These are phyloP conservation scores for Schrankia costaestrigalis DNA, from an alignment of 2,888 invertebrate species.

Conservation along the genomic window DNA sequence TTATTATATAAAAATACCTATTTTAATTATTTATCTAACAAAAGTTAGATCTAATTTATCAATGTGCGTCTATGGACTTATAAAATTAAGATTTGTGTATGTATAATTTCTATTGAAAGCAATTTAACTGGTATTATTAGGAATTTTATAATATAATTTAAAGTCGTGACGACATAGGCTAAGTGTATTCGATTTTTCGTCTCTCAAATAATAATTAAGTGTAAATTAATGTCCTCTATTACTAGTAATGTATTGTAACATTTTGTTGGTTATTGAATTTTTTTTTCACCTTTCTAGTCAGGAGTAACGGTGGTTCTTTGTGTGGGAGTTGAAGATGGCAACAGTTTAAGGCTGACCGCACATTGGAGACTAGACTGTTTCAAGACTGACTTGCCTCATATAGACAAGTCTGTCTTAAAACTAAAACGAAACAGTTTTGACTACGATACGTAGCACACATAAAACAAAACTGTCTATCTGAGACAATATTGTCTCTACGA, in stretches of 20 bases:
- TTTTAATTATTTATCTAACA: no score
- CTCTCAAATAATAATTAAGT: constrained; percentile 42
- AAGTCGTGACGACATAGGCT: constrained; percentile 44
- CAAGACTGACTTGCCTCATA: no score
- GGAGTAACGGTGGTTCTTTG: constrained; percentile 64
- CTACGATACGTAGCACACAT: no score
- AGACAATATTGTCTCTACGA: no score
- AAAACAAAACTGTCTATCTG: no score
- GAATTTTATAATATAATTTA: constrained; percentile 32
- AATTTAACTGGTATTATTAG: constrained; percentile 34
- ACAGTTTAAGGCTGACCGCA: background rate
- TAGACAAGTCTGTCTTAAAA: no score
- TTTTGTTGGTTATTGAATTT: constrained; percentile 58
- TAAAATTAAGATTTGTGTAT: background rate
- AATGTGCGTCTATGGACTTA: no score
- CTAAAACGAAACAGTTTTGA: no score
- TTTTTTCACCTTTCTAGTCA: constrained; percentile 73
- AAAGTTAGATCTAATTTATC: no score
- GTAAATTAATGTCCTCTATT: constrained; percentile 56
- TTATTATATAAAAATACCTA: no score
- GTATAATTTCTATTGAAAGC: background rate
- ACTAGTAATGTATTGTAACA: constrained; percentile 54
- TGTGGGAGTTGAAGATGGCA: constrained; percentile 42
- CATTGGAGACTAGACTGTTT: no score
- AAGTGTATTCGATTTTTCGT: constrained; percentile 46